Evolutionary conservation across 2,113 vertebrate genomes (phyloP).

Genomic region (Mohoua ochrocephala): DNA sequence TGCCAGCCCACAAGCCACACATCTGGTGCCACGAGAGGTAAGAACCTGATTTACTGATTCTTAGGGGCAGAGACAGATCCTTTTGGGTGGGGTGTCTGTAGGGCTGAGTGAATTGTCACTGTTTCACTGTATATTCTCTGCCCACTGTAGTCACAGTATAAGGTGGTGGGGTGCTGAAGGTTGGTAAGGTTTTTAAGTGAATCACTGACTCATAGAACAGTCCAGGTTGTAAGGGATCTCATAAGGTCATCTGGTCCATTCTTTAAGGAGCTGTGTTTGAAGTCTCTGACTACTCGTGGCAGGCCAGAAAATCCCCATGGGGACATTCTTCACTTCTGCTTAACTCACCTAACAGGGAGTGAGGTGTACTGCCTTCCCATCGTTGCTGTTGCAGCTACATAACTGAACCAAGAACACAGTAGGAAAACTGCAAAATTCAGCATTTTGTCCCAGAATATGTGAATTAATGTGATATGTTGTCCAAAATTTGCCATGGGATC

Average conservation of each 20-base stretch:
- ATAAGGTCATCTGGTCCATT: neutral
- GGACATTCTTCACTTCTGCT: neutral
- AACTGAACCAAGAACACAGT: neutral
- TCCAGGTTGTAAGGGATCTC: neutral
- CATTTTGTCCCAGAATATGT: neutral
- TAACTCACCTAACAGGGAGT: neutral
- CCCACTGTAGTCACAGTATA: neutral
- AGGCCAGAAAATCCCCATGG: neutral
- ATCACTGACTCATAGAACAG: neutral
- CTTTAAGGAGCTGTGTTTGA: neutral
- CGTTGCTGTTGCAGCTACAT: neutral
- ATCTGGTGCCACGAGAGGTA: neutral
- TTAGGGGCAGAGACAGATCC: neutral
- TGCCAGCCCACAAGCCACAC: neutral
- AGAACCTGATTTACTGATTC: conserved; percentile 16
- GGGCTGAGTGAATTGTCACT: neutral
- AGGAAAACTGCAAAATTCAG: neutral
- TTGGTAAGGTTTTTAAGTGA: neutral
- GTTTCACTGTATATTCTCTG: neutral
- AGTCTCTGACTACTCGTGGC: neutral
- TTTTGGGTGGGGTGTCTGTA: neutral
- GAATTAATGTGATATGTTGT: neutral
- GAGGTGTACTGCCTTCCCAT: neutral
- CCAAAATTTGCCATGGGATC: neutral
- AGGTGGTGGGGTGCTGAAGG: neutral